A percentile compares a stretch with the other conserved stretches of the same genome.
phyloP scores from a whole-genome alignment of 2,797 vertebrate species.

The Varecia variegata region DNA sequence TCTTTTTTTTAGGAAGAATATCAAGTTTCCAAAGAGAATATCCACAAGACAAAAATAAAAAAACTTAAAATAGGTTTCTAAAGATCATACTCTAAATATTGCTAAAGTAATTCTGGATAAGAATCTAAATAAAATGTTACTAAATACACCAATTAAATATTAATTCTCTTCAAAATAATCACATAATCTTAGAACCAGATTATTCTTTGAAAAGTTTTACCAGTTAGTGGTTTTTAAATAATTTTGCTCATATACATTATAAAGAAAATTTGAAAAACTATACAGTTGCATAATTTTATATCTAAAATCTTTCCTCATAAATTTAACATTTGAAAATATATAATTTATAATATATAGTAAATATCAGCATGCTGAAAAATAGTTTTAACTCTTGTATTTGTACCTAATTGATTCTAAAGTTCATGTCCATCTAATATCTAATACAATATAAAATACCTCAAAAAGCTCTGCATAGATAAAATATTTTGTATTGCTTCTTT shows the following conservation, averaged over 20 bases:
- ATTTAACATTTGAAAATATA: conserved; percentile 31
- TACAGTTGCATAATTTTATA: background rate
- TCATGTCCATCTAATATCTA: background rate
- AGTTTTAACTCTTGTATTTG: background rate
- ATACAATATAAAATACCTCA: conserved; percentile 21
- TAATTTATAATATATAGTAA: background rate
- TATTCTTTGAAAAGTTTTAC: background rate
- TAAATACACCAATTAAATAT: background rate
- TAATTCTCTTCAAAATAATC: background rate
- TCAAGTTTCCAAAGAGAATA: background rate
- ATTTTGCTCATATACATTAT: background rate
- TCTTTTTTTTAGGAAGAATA: background rate
- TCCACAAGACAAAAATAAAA: background rate
- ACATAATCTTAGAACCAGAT: background rate
- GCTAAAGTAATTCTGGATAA: background rate
- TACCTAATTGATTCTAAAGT: conserved; percentile 24
- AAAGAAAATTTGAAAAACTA: background rate
- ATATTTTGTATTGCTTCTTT: background rate
- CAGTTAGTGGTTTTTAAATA: background rate
- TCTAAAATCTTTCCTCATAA: background rate
- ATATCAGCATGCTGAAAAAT: background rate
- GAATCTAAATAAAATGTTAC: background rate
- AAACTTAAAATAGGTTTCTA: background rate
- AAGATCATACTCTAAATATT: background rate
- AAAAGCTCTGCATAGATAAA: background rate